phyloP scores from a whole-genome alignment of 2,888 invertebrate species.

The Crepidodera aurea region DNA sequence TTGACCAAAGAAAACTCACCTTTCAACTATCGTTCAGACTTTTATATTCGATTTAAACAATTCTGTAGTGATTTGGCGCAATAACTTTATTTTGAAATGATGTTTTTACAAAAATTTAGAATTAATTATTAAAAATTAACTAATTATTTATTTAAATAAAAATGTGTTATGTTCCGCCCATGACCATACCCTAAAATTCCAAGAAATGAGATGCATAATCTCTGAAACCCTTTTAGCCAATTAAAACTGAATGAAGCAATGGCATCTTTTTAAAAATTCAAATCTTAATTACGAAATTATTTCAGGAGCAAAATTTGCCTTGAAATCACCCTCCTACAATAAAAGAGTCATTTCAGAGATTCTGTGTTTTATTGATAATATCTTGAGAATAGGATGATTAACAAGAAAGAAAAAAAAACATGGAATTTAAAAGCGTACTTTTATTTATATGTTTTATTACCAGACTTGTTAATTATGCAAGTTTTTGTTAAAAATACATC shows the following conservation, averaged over 20 bases:
- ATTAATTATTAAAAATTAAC: background rate
- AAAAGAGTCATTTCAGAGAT: constrained; percentile 11
- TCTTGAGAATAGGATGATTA: background rate
- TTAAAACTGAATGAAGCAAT: constrained; percentile 47
- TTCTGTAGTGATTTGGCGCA: no score
- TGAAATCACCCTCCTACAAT: constrained; percentile 1
- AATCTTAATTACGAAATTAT: constrained; percentile 42
- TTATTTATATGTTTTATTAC: no score
- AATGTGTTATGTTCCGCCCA: background rate
- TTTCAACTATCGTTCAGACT: no score
- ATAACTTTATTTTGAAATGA: no score
- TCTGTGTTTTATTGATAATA: constrained; percentile 12
- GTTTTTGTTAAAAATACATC: no score
- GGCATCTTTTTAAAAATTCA: constrained; percentile 44
- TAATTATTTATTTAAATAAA: background rate
- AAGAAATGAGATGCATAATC: constrained; percentile 42
- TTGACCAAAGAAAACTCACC: no score
- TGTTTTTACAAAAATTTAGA: no score
- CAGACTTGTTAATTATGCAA: no score
- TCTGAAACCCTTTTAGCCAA: constrained; percentile 45
- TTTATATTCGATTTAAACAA: no score
- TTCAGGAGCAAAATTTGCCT: constrained; percentile 20
- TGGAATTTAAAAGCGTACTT: no score
- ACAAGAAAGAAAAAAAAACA: no score
- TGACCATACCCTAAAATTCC: constrained; percentile 32